A percentile compares a stretch with the other conserved stretches of the same genome.
Evolutionary conservation across 30 jellyfish, hydroid and myxozoan species (phyloP).

Genomic region (Cassiopea xamachana): DNA sequence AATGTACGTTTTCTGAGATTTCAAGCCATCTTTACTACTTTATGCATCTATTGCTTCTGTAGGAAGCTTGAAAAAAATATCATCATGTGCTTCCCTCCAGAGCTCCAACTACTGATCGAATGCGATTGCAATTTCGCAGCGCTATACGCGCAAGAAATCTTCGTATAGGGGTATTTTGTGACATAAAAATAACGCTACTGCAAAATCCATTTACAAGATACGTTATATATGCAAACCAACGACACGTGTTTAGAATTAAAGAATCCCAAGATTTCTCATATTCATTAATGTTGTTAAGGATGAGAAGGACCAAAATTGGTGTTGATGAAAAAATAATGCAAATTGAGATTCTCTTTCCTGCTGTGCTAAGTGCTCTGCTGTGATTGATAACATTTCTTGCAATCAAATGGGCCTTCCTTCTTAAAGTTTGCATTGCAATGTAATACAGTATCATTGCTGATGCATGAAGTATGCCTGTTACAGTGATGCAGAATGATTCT

Average conservation of each 20-base stretch:
- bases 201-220: conserved; percentile 6
- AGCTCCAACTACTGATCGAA: not conserved
- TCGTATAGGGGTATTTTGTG: not conserved
- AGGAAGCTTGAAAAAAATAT: no score
- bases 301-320: not conserved
- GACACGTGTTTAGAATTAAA: not conserved
- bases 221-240: not conserved
- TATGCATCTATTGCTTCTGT: no score
- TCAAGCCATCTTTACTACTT: no score
- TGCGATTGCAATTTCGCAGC: not conserved
- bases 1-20: no score
- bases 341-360: not conserved
- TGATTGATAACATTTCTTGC: not conserved
- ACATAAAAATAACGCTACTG: not conserved
- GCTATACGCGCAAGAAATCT: not conserved
- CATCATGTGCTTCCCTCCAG: not conserved
- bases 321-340: not conserved
- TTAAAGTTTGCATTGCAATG: not conserved
- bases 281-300: not conserved
- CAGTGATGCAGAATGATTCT: not conserved
- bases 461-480: no score
- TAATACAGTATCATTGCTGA: not conserved
- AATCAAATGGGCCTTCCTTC: not conserved
- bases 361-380: not conserved
- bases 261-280: not conserved